Percentiles rank a stretch among this genome's conserved stretches.
Conservation (phyloP, 1,140 invertebrate species). For the Lutraria rhynchaena region DNA sequence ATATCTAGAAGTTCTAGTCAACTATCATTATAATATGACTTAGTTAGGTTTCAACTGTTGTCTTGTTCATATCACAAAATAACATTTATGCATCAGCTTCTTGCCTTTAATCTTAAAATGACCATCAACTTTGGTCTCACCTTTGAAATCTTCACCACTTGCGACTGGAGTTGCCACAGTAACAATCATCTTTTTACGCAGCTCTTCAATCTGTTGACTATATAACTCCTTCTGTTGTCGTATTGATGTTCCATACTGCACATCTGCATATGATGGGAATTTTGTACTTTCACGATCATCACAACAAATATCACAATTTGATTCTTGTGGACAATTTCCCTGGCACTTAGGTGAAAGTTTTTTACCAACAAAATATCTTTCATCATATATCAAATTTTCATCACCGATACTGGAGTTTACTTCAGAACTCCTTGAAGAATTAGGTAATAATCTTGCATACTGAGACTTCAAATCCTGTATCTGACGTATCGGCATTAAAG, state of each 20-base stretch:
- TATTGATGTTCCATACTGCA: conserved; percentile 50
- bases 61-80: too few relatives aligned
- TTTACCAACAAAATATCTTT: conserved; percentile 32
- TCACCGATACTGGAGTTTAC: neutral
- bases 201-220: conserved; percentile 43
- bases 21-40: too few relatives aligned
- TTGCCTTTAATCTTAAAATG: too few relatives aligned
- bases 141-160: too few relatives aligned
- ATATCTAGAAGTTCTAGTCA: too few relatives aligned
- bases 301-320: neutral
- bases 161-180: neutral
- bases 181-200: conserved; percentile 40
- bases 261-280: conserved; percentile 56
- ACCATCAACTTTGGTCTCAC: too few relatives aligned
- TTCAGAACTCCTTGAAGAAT: conserved; percentile 18
- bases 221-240: conserved; percentile 52
- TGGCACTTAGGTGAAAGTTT: neutral
- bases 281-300: neutral
- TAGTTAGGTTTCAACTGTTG: too few relatives aligned
- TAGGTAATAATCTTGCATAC: conserved; percentile 27
- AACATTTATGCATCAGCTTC: too few relatives aligned
- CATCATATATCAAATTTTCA: conserved; percentile 52
- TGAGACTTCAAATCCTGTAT: conserved; percentile 41
- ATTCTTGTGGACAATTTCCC: neutral
- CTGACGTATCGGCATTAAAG: conserved; percentile 43